Evolutionary conservation across 2,113 vertebrate species (phyloP).

Genomic region (Mustela lutreola): DNA sequence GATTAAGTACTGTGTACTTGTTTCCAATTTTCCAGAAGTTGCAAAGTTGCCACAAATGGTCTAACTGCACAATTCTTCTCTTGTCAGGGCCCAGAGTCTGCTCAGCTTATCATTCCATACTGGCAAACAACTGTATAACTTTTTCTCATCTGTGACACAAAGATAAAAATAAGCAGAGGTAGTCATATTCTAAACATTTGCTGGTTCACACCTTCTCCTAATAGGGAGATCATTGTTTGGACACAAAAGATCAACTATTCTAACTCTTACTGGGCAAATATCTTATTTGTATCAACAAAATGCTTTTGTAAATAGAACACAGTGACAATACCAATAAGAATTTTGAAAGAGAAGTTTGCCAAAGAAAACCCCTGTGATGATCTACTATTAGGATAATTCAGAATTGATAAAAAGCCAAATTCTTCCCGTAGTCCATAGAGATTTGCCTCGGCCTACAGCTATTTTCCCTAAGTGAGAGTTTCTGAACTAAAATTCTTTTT

Average conservation of each 20-base stretch:
- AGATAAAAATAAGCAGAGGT: conserved; percentile 68
- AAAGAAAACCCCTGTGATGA: conserved; percentile 59
- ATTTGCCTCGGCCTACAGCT: not conserved
- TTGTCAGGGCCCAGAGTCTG: conserved; percentile 15
- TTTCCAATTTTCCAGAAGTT: conserved; percentile 55
- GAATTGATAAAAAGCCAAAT: conserved; percentile 66
- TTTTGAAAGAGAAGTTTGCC: conserved; percentile 60
- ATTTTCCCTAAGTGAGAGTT: conserved; percentile 45
- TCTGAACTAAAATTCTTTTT: conserved; percentile 52
- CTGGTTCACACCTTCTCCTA: conserved; percentile 66
- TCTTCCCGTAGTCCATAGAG: conserved; percentile 42
- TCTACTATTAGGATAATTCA: conserved; percentile 62
- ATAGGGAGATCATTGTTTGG: conserved; percentile 35
- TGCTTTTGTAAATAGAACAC: conserved; percentile 67
- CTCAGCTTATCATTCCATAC: conserved; percentile 49
- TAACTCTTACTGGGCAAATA: conserved; percentile 48
- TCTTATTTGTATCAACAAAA: conserved; percentile 66
- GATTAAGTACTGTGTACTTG: not conserved
- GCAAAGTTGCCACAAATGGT: conserved; percentile 20
- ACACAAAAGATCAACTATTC: conserved; percentile 58
- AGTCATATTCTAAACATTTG: conserved; percentile 62
- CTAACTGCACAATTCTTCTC: conserved; percentile 23
- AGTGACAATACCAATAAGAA: conserved; percentile 59
- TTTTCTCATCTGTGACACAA: conserved; percentile 67
- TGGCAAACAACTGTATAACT: conserved; percentile 46